Evolutionary conservation across 2,888 invertebrate species (phyloP).

Genomic region (Erebia epiphron): DNA sequence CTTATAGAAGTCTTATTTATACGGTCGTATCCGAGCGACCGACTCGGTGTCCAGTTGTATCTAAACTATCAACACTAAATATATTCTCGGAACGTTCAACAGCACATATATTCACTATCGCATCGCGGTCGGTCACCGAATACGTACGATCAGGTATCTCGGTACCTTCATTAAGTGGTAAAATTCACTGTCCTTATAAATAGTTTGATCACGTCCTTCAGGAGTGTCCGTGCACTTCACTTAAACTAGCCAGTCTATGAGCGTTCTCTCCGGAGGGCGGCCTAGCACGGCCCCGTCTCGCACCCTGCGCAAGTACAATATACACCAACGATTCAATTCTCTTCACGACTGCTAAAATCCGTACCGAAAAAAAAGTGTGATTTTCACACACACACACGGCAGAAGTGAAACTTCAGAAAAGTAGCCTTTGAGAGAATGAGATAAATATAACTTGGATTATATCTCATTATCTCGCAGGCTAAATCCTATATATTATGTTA

Average conservation of each 20-base stretch:
- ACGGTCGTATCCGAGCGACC: conserved; percentile 76
- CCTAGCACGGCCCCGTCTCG: conserved; percentile 27
- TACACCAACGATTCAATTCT: conserved; percentile 1
- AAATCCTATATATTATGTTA: too few relatives aligned
- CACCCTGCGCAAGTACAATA: not conserved
- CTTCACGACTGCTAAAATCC: not conserved
- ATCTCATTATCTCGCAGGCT: too few relatives aligned
- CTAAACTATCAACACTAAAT: conserved; percentile 75
- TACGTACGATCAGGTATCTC: conserved; percentile 54
- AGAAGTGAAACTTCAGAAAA: not conserved
- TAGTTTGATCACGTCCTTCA: conserved; percentile 64
- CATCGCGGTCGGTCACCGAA: conserved; percentile 73
- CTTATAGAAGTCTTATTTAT: conserved; percentile 70
- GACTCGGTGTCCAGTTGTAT: conserved; percentile 70
- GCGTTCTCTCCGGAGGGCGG: conserved; percentile 68
- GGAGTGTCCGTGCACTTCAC: conserved; percentile 76
- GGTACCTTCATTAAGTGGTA: conserved; percentile 51
- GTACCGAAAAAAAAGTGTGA: not conserved
- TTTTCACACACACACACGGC: too few relatives aligned
- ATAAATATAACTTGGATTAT: too few relatives aligned
- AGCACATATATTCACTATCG: conserved; percentile 82
- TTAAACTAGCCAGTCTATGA: conserved; percentile 81
- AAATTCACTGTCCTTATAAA: conserved; percentile 50
- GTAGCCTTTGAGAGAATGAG: too few relatives aligned
- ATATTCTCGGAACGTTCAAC: conserved; percentile 81